Evolutionary conservation across 23 tunicate species (phyloP), one percentile per base, ranked within the genome.

Genomic region (Pegea sp.): DNA sequence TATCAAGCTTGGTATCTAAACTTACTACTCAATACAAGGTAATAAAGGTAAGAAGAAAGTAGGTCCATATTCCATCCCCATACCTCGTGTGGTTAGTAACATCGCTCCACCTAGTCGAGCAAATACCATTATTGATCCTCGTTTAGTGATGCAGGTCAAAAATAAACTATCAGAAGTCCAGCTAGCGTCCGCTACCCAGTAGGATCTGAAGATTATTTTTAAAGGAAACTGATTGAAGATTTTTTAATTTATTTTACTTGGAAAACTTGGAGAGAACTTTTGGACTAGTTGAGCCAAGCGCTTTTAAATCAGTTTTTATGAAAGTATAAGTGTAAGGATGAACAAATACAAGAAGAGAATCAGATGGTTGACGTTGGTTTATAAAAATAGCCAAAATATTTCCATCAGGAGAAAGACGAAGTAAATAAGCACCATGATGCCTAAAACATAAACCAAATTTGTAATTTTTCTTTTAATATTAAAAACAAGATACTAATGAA

Each of bases 91-190:
- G 34, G 44, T 46, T 1, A 64, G 22, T 4, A 25, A 42, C 31
- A 84, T 23, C 0, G 63, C 48, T 5, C 62, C 42, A 4, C 95
- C 95, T 24, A 55, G 60, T 1, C 59, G 49, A 30, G 60, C 44
- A 30, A 64, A 44, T 16, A 84, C 26, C 25, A 73, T 24, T 58
- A 84, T 28, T 0, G 84, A 65, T 7, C 95, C 95, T 2, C 67
- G 67, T 8, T 62, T 42, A 3, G 76, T 73, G 26, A 74, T 50
- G 57, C 95, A 84, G 19, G 65, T 64, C 18, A 84, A 58, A 48
- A 67, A 67, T 1, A 74, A 59, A 53, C 68, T 64, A 59, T 84
- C 95, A 29, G 19, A 24, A 2, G 67, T 68, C 95, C 95, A 84
- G 6, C 70, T 25, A 64, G 69, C 55, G 30, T 65, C 55, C 0